phyloP scores from a whole-genome alignment of 2,888 invertebrate species.

The Argynnis bischoffii region DNA sequence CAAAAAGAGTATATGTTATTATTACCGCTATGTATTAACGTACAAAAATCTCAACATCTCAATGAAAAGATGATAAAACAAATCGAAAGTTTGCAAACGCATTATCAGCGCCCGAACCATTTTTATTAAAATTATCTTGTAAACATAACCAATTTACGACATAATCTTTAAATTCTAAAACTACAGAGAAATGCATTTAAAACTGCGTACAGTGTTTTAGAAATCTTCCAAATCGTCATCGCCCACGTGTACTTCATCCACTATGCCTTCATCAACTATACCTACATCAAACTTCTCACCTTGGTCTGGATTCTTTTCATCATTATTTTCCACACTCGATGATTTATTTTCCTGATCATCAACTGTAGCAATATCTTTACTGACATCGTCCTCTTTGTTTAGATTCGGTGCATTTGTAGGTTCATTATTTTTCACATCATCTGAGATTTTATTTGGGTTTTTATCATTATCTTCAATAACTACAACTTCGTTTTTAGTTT shows the following conservation, averaged over 20 bases:
- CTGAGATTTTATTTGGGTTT: neutral
- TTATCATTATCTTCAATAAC: slow-evolving; percentile 24
- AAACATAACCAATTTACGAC: too few relatives aligned
- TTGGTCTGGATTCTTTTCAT: slow-evolving; percentile 23
- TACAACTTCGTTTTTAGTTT: slow-evolving; percentile 22
- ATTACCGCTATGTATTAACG: too few relatives aligned
- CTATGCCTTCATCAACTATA: neutral
- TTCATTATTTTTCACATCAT: neutral
- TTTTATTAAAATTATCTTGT: too few relatives aligned
- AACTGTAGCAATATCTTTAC: too few relatives aligned
- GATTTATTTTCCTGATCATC: neutral
- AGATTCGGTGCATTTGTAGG: too few relatives aligned
- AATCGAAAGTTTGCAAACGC: too few relatives aligned
- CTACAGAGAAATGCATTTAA: neutral
- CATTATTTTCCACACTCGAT: neutral
- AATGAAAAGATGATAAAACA: too few relatives aligned
- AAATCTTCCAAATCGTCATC: slow-evolving; percentile 66
- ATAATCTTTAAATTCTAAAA: too few relatives aligned
- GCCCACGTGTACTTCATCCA: slow-evolving; percentile 39
- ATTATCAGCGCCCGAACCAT: too few relatives aligned
- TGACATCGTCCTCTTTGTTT: too few relatives aligned
- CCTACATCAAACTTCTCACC: slow-evolving; percentile 11
- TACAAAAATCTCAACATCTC: too few relatives aligned
- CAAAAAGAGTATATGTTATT: too few relatives aligned
- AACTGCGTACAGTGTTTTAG: slow-evolving; percentile 35